Evolutionary conservation across 2,888 invertebrate genomes (phyloP).

Genomic region (Pasiphila rectangulata): DNA sequence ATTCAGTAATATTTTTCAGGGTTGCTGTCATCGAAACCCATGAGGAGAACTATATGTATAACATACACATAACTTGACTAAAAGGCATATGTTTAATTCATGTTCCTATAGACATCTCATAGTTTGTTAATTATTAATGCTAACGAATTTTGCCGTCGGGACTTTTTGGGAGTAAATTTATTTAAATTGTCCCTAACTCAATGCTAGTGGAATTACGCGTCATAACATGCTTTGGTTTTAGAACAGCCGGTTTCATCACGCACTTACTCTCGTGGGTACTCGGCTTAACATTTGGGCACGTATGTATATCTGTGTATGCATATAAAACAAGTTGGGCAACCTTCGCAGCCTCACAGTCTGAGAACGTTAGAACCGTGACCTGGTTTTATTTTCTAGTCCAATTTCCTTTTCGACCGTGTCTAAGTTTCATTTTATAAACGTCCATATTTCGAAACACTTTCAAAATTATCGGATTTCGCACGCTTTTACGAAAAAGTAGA

Average conservation of each 20-base stretch:
- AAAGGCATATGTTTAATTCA: too few relatives aligned
- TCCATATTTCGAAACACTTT: constrained; percentile 64
- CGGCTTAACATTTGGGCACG: constrained; percentile 31
- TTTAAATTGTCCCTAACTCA: too few relatives aligned
- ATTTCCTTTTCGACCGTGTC: constrained; percentile 68
- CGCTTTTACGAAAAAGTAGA: constrained; percentile 49
- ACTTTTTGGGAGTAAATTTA: too few relatives aligned
- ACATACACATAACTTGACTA: too few relatives aligned
- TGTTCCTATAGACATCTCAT: too few relatives aligned
- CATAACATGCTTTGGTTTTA: not conserved
- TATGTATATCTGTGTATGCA: constrained; percentile 36
- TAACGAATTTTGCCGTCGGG: too few relatives aligned
- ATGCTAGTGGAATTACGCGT: too few relatives aligned
- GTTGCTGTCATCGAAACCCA: too few relatives aligned
- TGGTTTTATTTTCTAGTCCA: constrained; percentile 66
- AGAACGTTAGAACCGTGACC: constrained; percentile 63
- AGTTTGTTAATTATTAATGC: too few relatives aligned
- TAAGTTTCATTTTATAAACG: constrained; percentile 62
- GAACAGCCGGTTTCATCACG: not conserved
- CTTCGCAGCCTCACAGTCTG: constrained; percentile 45
- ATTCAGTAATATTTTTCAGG: too few relatives aligned
- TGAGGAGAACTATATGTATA: too few relatives aligned
- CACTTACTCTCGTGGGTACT: not conserved
- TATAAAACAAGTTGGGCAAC: constrained; percentile 48
- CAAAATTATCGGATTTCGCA: constrained; percentile 56